Evolutionary conservation across 53 echinoderm and acorn worm species (phyloP).

Genomic region (Actinopyga echinites): DNA sequence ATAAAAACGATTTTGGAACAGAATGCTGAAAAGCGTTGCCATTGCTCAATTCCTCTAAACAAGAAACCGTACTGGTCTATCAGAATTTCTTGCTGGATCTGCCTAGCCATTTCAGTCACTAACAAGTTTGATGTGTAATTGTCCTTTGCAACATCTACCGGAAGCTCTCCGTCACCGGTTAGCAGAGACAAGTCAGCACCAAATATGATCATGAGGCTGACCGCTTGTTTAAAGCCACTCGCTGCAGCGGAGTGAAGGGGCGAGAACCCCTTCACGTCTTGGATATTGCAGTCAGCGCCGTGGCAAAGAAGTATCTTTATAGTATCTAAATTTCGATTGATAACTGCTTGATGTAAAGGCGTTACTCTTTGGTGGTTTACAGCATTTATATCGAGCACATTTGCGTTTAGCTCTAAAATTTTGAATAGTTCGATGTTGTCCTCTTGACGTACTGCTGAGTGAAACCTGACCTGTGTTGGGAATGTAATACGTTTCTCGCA

Average conservation of each 20-base stretch:
- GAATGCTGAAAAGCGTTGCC: slow-evolving; percentile 46
- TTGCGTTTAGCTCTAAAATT: slow-evolving; percentile 56
- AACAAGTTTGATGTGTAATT: slow-evolving; percentile 72
- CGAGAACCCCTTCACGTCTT: slow-evolving; percentile 77
- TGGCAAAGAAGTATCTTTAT: slow-evolving; percentile 79
- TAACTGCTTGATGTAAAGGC: slow-evolving; percentile 80
- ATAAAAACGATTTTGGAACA: background rate
- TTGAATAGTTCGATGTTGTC: slow-evolving; percentile 79
- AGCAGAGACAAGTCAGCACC: slow-evolving; percentile 71
- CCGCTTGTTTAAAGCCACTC: slow-evolving; percentile 75
- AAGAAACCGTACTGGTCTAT: slow-evolving; percentile 79
- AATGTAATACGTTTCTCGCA: slow-evolving; percentile 72
- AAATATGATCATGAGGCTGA: slow-evolving; percentile 74
- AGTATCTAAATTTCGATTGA: slow-evolving; percentile 79
- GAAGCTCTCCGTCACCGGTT: slow-evolving; percentile 70
- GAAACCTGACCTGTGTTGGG: slow-evolving; percentile 81
- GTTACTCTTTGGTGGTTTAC: slow-evolving; percentile 76
- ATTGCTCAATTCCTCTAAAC: slow-evolving; percentile 72
- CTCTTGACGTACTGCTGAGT: slow-evolving; percentile 83
- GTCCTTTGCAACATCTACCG: slow-evolving; percentile 86
- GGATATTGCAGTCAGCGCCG: slow-evolving; percentile 73
- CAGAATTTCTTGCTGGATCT: slow-evolving; percentile 66
- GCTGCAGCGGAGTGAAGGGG: slow-evolving; percentile 82
- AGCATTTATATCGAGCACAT: slow-evolving; percentile 60
- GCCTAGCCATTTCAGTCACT: slow-evolving; percentile 69